A percentile compares a stretch with the other conserved stretches of the same genome.
Evolutionary conservation across 2,113 vertebrate genomes (phyloP).

Genomic region (Fulica atra): DNA sequence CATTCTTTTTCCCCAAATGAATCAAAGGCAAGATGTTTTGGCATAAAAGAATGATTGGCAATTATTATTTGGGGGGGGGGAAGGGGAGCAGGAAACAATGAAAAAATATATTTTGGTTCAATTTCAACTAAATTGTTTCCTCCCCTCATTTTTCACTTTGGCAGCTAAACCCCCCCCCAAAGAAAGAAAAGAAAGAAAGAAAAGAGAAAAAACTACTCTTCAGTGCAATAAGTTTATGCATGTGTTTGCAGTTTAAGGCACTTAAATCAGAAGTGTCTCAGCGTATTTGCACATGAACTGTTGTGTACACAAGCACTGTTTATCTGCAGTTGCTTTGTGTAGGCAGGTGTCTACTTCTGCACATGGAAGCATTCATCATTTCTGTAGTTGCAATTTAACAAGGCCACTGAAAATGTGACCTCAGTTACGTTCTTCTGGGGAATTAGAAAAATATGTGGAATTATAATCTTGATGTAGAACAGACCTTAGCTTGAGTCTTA

Average conservation of each 20-base stretch:
- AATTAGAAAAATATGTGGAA: conserved; percentile 55
- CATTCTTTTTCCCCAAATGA: not conserved
- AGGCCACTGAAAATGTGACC: conserved; percentile 33
- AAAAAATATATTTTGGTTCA: conserved; percentile 21
- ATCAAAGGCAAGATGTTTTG: not conserved
- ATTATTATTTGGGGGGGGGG: not conserved
- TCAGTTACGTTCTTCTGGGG: not conserved
- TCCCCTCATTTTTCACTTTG: conserved; percentile 43
- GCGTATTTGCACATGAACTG: conserved; percentile 3
- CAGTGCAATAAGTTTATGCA: not conserved
- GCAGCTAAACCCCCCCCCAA: not conserved
- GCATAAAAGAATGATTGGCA: not conserved
- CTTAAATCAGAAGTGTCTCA: conserved; percentile 1
- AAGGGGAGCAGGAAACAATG: conserved; percentile 38
- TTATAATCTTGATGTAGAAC: conserved; percentile 35
- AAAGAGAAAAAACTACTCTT: not conserved
- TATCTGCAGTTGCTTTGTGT: not conserved
- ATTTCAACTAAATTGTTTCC: conserved; percentile 49
- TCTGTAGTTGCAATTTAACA: conserved; percentile 37
- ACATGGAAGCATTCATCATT: conserved; percentile 60
- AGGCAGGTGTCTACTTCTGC: conserved; percentile 43
- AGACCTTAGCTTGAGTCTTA: conserved; percentile 1
- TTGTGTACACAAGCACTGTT: conserved; percentile 3
- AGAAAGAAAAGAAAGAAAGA: not conserved
- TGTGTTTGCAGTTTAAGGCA: conserved; percentile 36